Conservation (phyloP, 2,797 vertebrate species). For the Xenopus petersii region DNA sequence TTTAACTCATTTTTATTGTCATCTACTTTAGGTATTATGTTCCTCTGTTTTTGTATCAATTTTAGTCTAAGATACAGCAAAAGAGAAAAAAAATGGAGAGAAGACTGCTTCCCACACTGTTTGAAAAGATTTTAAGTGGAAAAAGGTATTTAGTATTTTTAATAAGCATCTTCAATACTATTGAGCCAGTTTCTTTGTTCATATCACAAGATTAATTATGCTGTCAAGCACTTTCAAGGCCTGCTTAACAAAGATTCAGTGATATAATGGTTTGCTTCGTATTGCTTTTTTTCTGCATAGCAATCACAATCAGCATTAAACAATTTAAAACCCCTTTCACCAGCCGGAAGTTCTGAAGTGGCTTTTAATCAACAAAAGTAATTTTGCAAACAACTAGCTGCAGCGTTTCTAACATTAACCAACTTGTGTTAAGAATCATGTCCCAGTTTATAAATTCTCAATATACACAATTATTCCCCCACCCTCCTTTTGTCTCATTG, state of each 20-base stretch:
- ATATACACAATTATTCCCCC: slow-evolving; percentile 8
- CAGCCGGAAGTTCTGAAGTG: slow-evolving; percentile 84
- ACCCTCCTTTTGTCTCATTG: neutral
- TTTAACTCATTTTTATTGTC: slow-evolving; percentile 77
- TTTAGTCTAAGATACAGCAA: slow-evolving; percentile 72
- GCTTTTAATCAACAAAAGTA: slow-evolving; percentile 95
- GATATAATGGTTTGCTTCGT: slow-evolving; percentile 95
- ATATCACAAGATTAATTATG: slow-evolving; percentile 99
- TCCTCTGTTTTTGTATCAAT: slow-evolving; percentile 70
- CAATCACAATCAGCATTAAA: slow-evolving; percentile 98
- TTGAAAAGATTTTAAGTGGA: slow-evolving; percentile 78
- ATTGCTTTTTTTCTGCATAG: slow-evolving; percentile 83
- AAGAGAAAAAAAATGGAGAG: slow-evolving; percentile 77
- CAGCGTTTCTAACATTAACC: slow-evolving; percentile 80
- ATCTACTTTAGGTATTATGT: slow-evolving; percentile 77
- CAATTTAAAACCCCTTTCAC: slow-evolving; percentile 92
- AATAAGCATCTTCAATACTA: slow-evolving; percentile 99
- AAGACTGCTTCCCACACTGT: slow-evolving; percentile 78
- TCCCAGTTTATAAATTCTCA: slow-evolving; percentile 55
- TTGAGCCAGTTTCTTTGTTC: slow-evolving; percentile 99
- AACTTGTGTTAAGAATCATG: slow-evolving; percentile 67
- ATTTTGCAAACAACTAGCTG: slow-evolving; percentile 84
- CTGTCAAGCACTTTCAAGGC: slow-evolving; percentile 98
- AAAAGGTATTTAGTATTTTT: slow-evolving; percentile 98
- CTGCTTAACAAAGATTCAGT: slow-evolving; percentile 99